Evolutionary conservation across 1,140 invertebrate genomes (phyloP), one percentile per base, ranked within the genome.

Genomic region (Drosophila saltans): DNA sequence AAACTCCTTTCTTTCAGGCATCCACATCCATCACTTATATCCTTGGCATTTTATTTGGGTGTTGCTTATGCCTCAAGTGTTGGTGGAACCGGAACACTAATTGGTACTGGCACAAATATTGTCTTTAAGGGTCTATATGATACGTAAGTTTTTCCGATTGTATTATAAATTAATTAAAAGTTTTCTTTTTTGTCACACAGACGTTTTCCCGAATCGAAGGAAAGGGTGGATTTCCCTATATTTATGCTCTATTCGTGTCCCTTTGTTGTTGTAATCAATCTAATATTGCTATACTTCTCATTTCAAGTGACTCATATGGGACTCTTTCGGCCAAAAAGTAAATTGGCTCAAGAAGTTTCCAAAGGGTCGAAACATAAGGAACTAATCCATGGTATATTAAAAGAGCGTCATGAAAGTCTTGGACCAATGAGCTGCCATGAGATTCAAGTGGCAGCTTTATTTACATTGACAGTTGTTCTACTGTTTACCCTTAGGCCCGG

Each of bases 71-170:
- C 97, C 0, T 94, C 97, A 0, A 94, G 94, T 0, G 93, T 97
- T 30, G 97, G 97, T 1, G 98, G 97, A 0, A 96, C 95, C 52
- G 96, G 96, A 0, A 97, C 97, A 0, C 91, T 98, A 0, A 97
- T 97, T 1, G 97, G 97, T 2, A 97, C 97, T 0, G 96, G 95
- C 1, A 97, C 97, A 9, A 98, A 98, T 92, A 93, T 98, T 2
- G 96, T 97, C 0, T 95, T 97, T 67, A 97, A 96, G 83, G 96
- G 95, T 2, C 94, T 96, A 57, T 94, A 95, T 66, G 95, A 96
- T 72, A 92, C 90, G 94, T 96, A 92, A 67, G 68, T 68, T 10
- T 8, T 28, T 10, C 2, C 2, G 28, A 16, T 21, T 7, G 48
- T 8, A 21, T 52, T 4, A 24, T 24, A 30, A 56, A 8, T 56